phyloP scores from a whole-genome alignment of 2,113 vertebrate species.

The Eubucco bourcierii region DNA sequence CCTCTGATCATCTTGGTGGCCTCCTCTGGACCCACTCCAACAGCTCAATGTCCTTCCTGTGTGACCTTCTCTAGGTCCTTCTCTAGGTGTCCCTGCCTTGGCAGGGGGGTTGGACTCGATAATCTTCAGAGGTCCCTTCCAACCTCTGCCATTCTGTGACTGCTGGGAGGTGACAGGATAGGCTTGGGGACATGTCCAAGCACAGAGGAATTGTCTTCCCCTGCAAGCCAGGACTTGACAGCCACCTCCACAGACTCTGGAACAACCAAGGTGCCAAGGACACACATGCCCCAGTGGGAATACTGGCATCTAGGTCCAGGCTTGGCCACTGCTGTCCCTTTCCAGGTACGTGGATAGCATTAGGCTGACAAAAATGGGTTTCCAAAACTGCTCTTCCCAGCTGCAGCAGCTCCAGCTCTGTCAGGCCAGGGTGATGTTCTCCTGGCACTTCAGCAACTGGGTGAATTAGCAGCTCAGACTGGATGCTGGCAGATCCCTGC shows the following conservation, averaged over 20 bases:
- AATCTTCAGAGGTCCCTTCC: too few species aligned
- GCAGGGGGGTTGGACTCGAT: too few species aligned
- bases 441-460: neutral
- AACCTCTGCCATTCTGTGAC: too few species aligned
- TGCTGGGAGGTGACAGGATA: neutral
- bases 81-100: too few species aligned
- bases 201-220: too few species aligned
- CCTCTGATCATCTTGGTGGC: too few species aligned
- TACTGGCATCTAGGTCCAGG: rapidly evolving
- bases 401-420: neutral
- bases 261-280: too few species aligned
- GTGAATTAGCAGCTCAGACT: neutral
- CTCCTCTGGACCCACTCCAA: too few species aligned
- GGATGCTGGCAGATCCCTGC: neutral
- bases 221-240: neutral
- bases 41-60: too few species aligned
- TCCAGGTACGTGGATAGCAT: neutral
- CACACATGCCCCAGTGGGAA: neutral
- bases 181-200: neutral
- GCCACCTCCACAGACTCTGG: too few species aligned
- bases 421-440: rapidly evolving
- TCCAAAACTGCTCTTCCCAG: neutral
- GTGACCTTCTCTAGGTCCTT: too few species aligned
- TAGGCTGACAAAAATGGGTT: neutral
- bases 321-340: neutral